These are phyloP conservation scores for Ctenopoma multispine DNA, from an alignment of 2,797 vertebrate genomes.

Conservation along the genomic window DNA sequence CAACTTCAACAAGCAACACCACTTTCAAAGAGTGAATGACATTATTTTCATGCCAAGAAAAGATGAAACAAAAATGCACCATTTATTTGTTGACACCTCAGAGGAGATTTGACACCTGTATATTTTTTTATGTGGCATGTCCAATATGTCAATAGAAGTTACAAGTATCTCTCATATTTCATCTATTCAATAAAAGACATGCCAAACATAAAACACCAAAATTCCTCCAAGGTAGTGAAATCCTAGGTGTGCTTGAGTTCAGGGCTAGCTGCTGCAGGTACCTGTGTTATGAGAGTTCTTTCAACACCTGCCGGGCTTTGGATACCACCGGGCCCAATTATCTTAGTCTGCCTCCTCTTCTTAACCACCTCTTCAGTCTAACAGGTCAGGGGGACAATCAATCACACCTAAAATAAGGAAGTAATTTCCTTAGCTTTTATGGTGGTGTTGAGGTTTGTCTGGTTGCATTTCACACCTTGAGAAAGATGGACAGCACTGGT, in stretches of 20 bases:
- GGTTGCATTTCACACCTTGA: slow-evolving; percentile 71
- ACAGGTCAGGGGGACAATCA: slow-evolving; percentile 84
- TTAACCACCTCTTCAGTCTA: slow-evolving; percentile 80
- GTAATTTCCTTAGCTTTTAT: slow-evolving; percentile 82
- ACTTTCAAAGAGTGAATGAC: slow-evolving; percentile 65
- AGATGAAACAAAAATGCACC: slow-evolving; percentile 65
- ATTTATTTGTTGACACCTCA: slow-evolving; percentile 69
- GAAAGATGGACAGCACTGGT: slow-evolving; percentile 53
- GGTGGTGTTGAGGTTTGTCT: slow-evolving; percentile 71
- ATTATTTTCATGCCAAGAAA: slow-evolving; percentile 69
- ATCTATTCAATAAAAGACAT: slow-evolving; percentile 77
- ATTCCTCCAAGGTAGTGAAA: slow-evolving; percentile 81
- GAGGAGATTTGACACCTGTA: slow-evolving; percentile 68
- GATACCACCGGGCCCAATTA: slow-evolving; percentile 85
- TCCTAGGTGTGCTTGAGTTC: slow-evolving; percentile 77
- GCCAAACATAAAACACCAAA: slow-evolving; percentile 74
- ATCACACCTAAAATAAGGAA: slow-evolving; percentile 84
- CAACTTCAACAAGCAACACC: slow-evolving; percentile 51
- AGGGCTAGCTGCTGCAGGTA: slow-evolving; percentile 75
- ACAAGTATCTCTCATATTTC: slow-evolving; percentile 72
- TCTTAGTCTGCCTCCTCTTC: slow-evolving; percentile 76
- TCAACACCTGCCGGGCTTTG: slow-evolving; percentile 80
- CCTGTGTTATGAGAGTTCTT: slow-evolving; percentile 71
- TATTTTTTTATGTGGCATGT: slow-evolving; percentile 67
- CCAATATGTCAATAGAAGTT: slow-evolving; percentile 75